A percentile compares a stretch with the other conserved stretches of the same genome.
phyloP scores from a whole-genome alignment of 2,888 invertebrate species.

The Stenodera caucasica region DNA sequence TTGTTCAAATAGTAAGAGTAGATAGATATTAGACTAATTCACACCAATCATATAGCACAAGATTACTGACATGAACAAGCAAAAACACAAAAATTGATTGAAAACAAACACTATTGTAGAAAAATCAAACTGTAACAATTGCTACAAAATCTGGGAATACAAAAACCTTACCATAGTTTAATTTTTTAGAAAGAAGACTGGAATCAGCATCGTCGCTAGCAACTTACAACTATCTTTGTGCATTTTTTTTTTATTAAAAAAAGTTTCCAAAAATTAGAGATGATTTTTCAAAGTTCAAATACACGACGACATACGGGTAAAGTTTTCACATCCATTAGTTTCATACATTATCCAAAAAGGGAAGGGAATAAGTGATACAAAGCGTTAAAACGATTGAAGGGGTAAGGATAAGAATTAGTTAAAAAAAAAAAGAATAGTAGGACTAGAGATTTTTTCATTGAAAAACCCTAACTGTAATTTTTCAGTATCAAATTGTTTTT shows the following conservation, averaged over 20 bases:
- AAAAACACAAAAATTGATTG: slow-evolving; percentile 16
- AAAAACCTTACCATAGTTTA: slow-evolving; percentile 39
- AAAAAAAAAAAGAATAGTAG: slow-evolving; percentile 58
- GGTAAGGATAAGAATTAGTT: slow-evolving; percentile 21
- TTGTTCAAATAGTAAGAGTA: slow-evolving; percentile 35
- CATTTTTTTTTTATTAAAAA: slow-evolving; percentile 31
- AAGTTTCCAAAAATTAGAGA: slow-evolving; percentile 9
- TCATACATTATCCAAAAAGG: slow-evolving; percentile 16
- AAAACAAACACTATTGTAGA: slow-evolving; percentile 9
- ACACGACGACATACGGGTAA: slow-evolving; percentile 31
- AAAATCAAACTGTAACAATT: background rate
- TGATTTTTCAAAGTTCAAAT: slow-evolving; percentile 26
- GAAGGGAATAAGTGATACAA: slow-evolving; percentile 19
- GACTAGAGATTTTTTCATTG: slow-evolving; percentile 68
- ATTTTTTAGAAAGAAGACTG: slow-evolving; percentile 31
- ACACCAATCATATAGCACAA: slow-evolving; percentile 45
- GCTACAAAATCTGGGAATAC: slow-evolving; percentile 32
- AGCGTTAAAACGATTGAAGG: slow-evolving; percentile 20
- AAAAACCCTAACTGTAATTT: slow-evolving; percentile 60
- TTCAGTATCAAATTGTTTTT: slow-evolving; percentile 66
- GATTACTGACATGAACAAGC: slow-evolving; percentile 29
- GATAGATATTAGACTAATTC: slow-evolving; percentile 38
- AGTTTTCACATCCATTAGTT: slow-evolving; percentile 37
- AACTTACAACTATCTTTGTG: slow-evolving; percentile 42
- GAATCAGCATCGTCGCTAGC: background rate